A percentile compares a stretch with the other conserved stretches of the same genome.
Evolutionary conservation across 1,140 invertebrate genomes (phyloP).

Genomic region (Trissolcus basalis): DNA sequence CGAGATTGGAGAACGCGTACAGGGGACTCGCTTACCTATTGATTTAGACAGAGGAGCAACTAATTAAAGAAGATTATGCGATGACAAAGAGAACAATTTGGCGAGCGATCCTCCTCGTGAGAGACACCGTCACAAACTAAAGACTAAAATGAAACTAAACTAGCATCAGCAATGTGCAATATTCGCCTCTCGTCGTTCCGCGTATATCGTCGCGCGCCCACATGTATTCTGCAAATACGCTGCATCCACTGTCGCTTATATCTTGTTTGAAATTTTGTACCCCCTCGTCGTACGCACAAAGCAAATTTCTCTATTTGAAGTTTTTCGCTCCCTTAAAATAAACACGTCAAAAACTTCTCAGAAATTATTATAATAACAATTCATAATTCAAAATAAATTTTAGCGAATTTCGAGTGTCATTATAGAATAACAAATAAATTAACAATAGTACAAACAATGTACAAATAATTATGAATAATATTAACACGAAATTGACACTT

Average conservation of each 20-base stretch:
- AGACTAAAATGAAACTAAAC: conserved; percentile 56
- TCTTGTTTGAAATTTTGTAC: not conserved
- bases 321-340: too few species aligned
- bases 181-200: conserved; percentile 40
- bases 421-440: too few species aligned
- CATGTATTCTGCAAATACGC: conserved; percentile 53
- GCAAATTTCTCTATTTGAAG: too few species aligned
- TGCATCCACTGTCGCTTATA: conserved; percentile 38
- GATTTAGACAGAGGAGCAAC: conserved; percentile 12
- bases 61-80: conserved; percentile 1
- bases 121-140: conserved; percentile 73
- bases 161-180: conserved; percentile 36
- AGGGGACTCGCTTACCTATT: conserved; percentile 24
- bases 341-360: too few species aligned
- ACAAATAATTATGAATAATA: too few species aligned
- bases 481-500: too few species aligned
- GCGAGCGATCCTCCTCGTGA: conserved; percentile 63
- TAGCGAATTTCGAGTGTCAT: too few species aligned
- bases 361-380: too few species aligned
- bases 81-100: conserved; percentile 31
- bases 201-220: conserved; percentile 47
- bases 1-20: too few species aligned
- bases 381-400: too few species aligned
- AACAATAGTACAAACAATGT: too few species aligned
- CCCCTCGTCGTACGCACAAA: not conserved